Percentiles rank a stretch among this genome's conserved stretches.
Conservation (phyloP, 2,888 invertebrate species). For the Teleiodes luculella region DNA sequence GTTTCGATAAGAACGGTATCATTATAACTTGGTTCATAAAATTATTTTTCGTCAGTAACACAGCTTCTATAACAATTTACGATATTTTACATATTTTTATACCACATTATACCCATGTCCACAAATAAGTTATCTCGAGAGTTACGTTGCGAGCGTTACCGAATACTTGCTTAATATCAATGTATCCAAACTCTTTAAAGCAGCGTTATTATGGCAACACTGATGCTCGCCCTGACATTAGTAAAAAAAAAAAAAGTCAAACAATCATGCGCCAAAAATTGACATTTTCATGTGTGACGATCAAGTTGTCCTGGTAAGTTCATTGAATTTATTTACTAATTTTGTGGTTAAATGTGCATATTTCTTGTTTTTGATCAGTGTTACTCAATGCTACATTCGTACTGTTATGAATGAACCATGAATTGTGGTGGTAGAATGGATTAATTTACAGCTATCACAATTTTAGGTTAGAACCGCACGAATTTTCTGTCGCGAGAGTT, state of each 20-base stretch:
- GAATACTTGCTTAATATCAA: neutral
- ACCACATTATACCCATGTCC: neutral
- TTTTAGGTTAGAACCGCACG: neutral
- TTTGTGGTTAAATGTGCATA: neutral
- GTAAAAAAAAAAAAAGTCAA: neutral
- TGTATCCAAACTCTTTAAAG: neutral
- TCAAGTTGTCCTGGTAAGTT: neutral
- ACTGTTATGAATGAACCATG: neutral
- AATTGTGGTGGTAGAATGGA: neutral
- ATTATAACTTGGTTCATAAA: neutral
- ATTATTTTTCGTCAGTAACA: neutral
- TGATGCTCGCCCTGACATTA: neutral
- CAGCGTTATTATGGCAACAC: neutral
- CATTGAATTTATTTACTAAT: neutral
- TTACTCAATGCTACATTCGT: neutral
- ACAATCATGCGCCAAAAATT: neutral
- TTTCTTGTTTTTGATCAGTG: neutral
- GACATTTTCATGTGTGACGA: neutral
- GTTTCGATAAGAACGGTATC: neutral
- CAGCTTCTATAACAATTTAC: neutral
- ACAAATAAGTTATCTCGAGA: neutral
- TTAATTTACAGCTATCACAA: neutral
- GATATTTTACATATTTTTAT: neutral
- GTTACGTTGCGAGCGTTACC: neutral
- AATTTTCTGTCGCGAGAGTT: conserved; percentile 1